A percentile compares a stretch with the other conserved stretches of the same genome.
These are phyloP conservation scores for Lasaia peninsularis DNA, from an alignment of 1,140 invertebrate genomes.

Conservation along the genomic window DNA sequence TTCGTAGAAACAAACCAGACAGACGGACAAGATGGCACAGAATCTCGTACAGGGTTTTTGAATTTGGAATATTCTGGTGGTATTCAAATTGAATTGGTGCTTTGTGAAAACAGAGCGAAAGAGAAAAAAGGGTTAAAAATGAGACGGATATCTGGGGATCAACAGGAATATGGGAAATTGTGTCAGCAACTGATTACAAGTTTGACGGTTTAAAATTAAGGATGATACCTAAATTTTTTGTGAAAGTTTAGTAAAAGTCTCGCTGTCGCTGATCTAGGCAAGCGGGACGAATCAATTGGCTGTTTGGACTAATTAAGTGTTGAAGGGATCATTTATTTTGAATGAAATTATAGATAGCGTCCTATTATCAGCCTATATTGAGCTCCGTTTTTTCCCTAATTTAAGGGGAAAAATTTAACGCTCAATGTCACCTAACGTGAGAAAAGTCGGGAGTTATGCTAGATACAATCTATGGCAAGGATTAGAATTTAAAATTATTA, in stretches of 20 bases:
- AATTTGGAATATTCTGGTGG: slow-evolving; percentile 90
- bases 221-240: slow-evolving; percentile 2
- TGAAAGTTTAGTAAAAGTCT: neutral
- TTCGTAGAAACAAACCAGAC: slow-evolving; percentile 76
- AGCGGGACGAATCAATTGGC: neutral
- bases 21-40: slow-evolving; percentile 41
- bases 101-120: slow-evolving; percentile 85
- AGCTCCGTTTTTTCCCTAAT: too few relatives aligned
- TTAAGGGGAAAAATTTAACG: too few relatives aligned
- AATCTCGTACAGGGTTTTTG: slow-evolving; percentile 73
- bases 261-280: too few relatives aligned
- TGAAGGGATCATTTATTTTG: too few relatives aligned
- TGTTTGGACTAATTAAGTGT: too few relatives aligned
- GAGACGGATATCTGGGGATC: slow-evolving; percentile 93
- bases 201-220: slow-evolving; percentile 79
- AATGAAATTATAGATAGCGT: neutral
- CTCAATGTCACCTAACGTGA: too few relatives aligned
- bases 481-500: too few relatives aligned
- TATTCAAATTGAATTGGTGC: slow-evolving; percentile 91
- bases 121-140: slow-evolving; percentile 92
- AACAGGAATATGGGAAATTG: slow-evolving; percentile 91
- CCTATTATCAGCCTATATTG: neutral
- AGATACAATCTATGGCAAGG: too few relatives aligned
- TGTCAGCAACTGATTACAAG: slow-evolving; percentile 94
- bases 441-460: too few relatives aligned